Conservation (phyloP, 2,113 vertebrate genomes). For the Clarias macrocephalus region DNA sequence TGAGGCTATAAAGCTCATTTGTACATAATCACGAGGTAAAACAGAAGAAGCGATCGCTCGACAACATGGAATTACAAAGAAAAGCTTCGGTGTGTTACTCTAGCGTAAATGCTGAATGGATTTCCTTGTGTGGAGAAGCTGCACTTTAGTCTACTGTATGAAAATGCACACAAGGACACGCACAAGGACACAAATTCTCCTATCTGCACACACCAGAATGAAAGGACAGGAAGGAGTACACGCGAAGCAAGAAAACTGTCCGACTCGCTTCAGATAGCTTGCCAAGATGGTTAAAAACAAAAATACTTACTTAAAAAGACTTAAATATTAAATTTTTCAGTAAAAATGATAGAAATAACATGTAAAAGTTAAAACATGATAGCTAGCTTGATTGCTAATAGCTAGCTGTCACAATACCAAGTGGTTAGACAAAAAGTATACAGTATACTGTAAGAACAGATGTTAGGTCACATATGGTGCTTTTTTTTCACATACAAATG, state of each 20-base stretch:
- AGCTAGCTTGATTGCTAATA: background rate
- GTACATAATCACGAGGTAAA: conserved; percentile 74
- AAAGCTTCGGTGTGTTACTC: conserved; percentile 73
- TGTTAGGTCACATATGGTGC: too few relatives aligned
- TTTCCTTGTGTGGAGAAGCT: conserved; percentile 70
- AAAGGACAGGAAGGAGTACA: background rate
- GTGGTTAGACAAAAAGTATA: background rate
- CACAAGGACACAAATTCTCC: background rate
- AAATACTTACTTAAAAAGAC: background rate
- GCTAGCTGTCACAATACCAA: background rate
- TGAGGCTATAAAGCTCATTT: conserved; percentile 77
- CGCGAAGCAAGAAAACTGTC: background rate
- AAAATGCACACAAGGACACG: conserved; percentile 41
- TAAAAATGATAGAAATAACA: background rate
- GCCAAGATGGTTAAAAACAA: background rate
- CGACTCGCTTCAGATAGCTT: background rate
- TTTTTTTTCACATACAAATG: too few relatives aligned
- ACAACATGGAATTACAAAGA: conserved; percentile 59
- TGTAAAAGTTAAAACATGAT: background rate
- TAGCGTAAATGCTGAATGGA: conserved; percentile 69
- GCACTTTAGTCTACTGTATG: conserved; percentile 58
- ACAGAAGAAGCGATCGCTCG: conserved; percentile 68
- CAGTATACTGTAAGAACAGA: too few relatives aligned
- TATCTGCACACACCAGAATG: too few relatives aligned
- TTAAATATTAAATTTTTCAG: background rate